phyloP scores from a whole-genome alignment of 2,113 vertebrate genomes.

The Peromyscus leucopus region DNA sequence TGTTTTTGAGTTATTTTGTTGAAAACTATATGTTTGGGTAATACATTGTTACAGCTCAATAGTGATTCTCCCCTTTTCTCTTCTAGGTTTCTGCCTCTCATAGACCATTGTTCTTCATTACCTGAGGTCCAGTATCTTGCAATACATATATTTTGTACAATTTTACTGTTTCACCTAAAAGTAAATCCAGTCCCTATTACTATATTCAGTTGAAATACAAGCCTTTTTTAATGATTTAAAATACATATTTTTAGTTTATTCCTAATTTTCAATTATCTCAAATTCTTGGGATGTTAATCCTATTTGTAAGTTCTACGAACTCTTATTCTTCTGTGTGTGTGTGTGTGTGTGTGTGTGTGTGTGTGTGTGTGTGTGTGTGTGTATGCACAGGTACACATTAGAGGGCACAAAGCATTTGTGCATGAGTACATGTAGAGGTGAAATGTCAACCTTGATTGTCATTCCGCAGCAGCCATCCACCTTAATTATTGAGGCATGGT shows the following conservation, averaged over 20 bases:
- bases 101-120: not conserved
- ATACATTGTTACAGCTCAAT: not conserved
- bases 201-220: not conserved
- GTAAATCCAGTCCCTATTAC: not conserved
- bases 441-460: not conserved
- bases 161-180: not conserved
- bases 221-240: conserved; percentile 9
- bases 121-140: not conserved
- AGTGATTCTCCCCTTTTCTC: not conserved
- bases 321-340: not conserved
- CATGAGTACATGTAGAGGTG: not conserved
- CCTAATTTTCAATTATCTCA: conserved; percentile 19
- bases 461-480: not conserved
- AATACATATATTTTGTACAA: not conserved
- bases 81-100: not conserved
- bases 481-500: not conserved
- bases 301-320: not conserved
- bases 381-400: too few species aligned
- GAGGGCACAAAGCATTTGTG: not conserved
- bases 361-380: not conserved
- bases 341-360: too few species aligned
- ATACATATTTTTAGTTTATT: conserved; percentile 37
- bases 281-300: conserved; percentile 17
- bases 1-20: not conserved
- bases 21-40: not conserved